Evolutionary conservation across 2,797 vertebrate species (phyloP), one percentile per base, ranked within the genome.

Genomic region (Gallinago stenura): DNA sequence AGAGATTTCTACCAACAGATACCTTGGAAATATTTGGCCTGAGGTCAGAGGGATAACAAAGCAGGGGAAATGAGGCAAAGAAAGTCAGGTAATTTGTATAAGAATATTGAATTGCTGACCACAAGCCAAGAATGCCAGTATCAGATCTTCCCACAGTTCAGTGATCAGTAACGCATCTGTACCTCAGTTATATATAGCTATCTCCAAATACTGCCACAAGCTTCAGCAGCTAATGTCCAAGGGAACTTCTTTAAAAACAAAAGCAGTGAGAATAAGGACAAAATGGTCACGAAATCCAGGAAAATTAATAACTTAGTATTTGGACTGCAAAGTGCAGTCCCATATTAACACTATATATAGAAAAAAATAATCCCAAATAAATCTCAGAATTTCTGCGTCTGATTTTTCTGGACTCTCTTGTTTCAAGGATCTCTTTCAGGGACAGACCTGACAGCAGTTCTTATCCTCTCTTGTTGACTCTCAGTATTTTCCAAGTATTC

Each of bases 301-400:
- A 85, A 87, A 86, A 53, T 25, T 46, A 86, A 45, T 62, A 75
- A 62, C 22, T 1, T 1, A 10, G 12, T 70, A 73, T 85, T 93
- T 62, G 24, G 17, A 54, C 24, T 76, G 41, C 69, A 61, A 91
- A 91, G 19, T 9, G 4, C 24, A 77, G 19, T 57, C 60, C 89
- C 10, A 25, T 61, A 51, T 58, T 77, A 80, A 70, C 30, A 26
- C 2, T 10, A 71, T 8, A 18, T 3, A 3, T 0, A 76, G 41
- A 78, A 87, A 76, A 86, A 91, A 92, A 92, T 60, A 84, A 93
- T 87, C 39, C 51, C 56, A 72, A 57, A 25, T 60, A 95, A 84
- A 37, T 61, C 15, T 75, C 33, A 66, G 31, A 15, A 64, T 83
- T 17, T 83, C 37, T 53, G 3, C 16, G 30, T 77, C 43, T 80